Evolutionary conservation across 1,140 invertebrate species (phyloP), one percentile per base, ranked within the genome.

Genomic region (Oryzaephilus surinamensis): DNA sequence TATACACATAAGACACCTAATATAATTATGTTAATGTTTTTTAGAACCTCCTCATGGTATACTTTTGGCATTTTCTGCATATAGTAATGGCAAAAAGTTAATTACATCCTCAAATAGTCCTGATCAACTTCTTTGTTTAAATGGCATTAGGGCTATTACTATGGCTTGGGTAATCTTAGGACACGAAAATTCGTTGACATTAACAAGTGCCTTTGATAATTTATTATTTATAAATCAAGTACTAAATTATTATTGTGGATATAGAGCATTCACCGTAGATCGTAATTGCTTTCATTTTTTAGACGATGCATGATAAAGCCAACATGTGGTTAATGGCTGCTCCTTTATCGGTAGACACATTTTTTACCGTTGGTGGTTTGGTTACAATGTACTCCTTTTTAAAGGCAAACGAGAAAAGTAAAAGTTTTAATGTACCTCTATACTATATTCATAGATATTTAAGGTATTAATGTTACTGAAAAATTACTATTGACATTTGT

Each of bases 361-460:
- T 74, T 51, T 70, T 74, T 29, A 49, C 70, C 17, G 54, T 72
- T 6, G 78, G 75, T 54, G 79, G 77, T 28, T 54, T 77, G 2
- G 56, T 81, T 0, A 53, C 73, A 2, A 60, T 67, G 0, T 77
- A 78, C 38, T 54, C 72, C 0, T 64, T 71, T 13, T 49, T 73
- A 6, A 69, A 69, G 37, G 58, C 66, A 31, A 53, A 66, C 17
- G 48, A 58, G 17, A 63, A 58, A 42, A 44, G 50, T 11, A 41
- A 54, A 13, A 55, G 41, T 15, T 56, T 65, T 30, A 60, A 63
- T 46, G 21, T 46, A 15, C 0, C 38, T 17, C 40, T 66, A n/a
- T 73, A 70, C 45, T 77, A 74, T 42, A 52, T 76, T 27, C 69
- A 72, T 52, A 62, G 72, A 15, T 65, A 71, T 7, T 54, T 73